A percentile compares a stretch with the other conserved stretches of the same genome.
phyloP scores from a whole-genome alignment of 2,797 vertebrate species.

The Leptatherina wallacei region DNA sequence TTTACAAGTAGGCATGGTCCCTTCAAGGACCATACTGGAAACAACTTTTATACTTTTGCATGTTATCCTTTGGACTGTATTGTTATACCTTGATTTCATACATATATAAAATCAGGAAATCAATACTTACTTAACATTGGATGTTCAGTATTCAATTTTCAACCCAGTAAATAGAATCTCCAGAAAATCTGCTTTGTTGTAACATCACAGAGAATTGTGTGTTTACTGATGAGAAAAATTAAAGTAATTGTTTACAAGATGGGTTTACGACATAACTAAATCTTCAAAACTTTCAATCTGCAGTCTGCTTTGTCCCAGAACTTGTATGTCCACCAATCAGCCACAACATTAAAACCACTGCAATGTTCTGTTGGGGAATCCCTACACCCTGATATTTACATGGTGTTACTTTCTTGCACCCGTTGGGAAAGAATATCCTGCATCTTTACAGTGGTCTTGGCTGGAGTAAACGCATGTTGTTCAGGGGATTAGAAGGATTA shows the following conservation, averaged over 20 bases:
- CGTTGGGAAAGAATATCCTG: neutral
- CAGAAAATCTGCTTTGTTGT: neutral
- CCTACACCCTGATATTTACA: neutral
- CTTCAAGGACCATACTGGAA: too few species aligned
- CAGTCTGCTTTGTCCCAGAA: neutral
- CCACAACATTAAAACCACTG: neutral
- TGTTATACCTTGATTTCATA: too few species aligned
- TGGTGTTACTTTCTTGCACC: neutral
- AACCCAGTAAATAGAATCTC: neutral
- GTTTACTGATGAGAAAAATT: neutral
- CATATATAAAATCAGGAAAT: too few species aligned
- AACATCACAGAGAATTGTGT: neutral
- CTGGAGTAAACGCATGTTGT: neutral
- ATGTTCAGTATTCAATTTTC: neutral
- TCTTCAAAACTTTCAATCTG: neutral
- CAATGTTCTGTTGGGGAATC: neutral
- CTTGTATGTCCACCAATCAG: neutral
- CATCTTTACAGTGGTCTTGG: neutral
- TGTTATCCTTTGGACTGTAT: too few species aligned
- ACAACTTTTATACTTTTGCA: too few species aligned
- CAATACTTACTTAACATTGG: too few species aligned
- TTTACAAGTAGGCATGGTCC: neutral
- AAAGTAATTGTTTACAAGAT: neutral
- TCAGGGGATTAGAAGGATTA: neutral
- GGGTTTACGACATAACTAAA: too few species aligned